phyloP scores from a whole-genome alignment of 1,140 invertebrate species.

The Armadillidium nasatum region DNA sequence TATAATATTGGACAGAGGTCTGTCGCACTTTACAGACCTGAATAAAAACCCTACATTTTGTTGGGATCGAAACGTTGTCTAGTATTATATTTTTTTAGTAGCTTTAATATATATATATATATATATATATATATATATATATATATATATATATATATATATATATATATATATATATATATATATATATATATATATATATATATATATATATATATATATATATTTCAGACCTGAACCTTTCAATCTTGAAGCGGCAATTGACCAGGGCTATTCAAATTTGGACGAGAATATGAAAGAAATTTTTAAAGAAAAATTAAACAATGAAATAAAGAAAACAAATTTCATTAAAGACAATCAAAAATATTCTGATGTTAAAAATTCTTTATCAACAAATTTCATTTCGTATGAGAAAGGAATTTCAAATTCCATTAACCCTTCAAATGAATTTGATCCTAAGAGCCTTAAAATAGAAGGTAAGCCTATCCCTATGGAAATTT shows the following conservation, averaged over 20 bases:
- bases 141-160: conserved; percentile 3
- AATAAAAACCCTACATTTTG: too few species aligned
- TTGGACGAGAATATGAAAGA: conserved; percentile 26
- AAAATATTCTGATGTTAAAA: conserved; percentile 23
- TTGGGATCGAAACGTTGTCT: too few species aligned
- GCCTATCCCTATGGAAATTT: too few species aligned
- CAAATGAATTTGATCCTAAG: too few species aligned
- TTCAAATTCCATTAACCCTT: background rate
- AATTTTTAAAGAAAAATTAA: conserved; percentile 28
- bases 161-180: background rate
- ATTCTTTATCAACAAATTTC: background rate
- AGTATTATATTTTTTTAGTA: background rate
- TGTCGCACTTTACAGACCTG: too few species aligned
- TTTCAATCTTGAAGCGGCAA: conserved; percentile 29
- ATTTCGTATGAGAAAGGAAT: background rate
- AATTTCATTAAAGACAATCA: conserved; percentile 1
- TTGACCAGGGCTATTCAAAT: conserved; percentile 5
- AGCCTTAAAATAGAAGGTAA: too few species aligned
- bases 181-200: background rate
- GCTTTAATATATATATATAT: background rate
- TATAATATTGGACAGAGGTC: too few species aligned
- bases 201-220: background rate
- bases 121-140: too few species aligned
- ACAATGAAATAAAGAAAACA: conserved; percentile 33
- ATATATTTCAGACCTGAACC: conserved; percentile 31